Evolutionary conservation across 2,113 vertebrate species (phyloP).

Genomic region (Oreotrochilus melanogaster): DNA sequence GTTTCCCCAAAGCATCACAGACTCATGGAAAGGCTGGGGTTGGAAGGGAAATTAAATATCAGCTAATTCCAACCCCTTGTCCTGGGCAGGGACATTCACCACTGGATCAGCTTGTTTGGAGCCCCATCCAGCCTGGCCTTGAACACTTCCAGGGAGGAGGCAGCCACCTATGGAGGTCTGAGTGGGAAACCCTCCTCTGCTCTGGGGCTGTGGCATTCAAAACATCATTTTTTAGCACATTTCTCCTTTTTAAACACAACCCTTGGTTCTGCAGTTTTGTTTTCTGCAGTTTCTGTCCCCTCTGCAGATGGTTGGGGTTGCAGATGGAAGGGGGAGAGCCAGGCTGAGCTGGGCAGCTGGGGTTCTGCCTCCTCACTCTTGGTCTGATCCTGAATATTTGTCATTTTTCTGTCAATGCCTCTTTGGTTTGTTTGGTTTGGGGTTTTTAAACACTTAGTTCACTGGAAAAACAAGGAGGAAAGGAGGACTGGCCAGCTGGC

Average conservation of each 20-base stretch:
- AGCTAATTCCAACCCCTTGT: no score
- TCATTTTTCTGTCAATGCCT: not conserved
- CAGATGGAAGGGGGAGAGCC: not conserved
- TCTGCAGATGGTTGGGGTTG: not conserved
- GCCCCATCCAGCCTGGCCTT: no score
- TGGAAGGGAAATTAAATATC: no score
- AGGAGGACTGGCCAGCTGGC: not conserved
- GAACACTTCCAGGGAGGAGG: no score
- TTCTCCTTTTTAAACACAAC: not conserved
- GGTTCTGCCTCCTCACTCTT: not conserved
- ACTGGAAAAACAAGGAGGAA: not conserved
- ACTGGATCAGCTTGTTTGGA: no score
- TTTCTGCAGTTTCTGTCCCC: not conserved
- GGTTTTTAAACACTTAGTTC: not conserved
- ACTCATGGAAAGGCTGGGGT: no score
- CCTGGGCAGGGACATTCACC: no score
- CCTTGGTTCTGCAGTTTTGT: not conserved
- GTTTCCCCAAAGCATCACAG: not conserved
- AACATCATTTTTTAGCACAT: not conserved
- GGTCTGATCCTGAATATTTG: not conserved
- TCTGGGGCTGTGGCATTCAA: not conserved
- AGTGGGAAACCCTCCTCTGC: not conserved
- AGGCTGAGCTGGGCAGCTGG: not conserved
- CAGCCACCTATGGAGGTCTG: no score
- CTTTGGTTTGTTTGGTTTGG: not conserved